A percentile compares a stretch with the other conserved stretches of the same genome.
Conservation (phyloP, 2,113 vertebrate species). For the Ardeotis arabs region DNA sequence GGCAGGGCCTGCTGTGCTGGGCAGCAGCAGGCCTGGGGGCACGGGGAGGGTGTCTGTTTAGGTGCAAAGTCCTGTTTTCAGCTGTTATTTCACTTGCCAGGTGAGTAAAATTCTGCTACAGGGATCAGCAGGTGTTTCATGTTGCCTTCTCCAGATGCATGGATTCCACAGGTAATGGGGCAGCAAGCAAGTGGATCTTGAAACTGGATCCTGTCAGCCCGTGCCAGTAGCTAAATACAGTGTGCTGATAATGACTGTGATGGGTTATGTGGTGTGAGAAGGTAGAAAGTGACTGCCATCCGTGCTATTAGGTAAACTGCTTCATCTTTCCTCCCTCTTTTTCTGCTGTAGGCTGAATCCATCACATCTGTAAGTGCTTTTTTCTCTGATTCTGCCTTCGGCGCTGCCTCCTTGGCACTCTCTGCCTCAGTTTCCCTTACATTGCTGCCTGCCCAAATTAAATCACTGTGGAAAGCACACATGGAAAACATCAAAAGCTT, state of each 20-base stretch:
- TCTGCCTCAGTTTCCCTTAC: background rate
- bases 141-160: background rate
- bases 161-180: background rate
- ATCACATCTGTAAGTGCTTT: background rate
- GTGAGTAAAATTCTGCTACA: background rate
- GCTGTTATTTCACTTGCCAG: background rate
- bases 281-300: no score
- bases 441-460: background rate
- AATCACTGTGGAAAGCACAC: background rate
- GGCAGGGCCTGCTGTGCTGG: background rate
- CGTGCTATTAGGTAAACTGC: accelerated
- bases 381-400: background rate
- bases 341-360: background rate
- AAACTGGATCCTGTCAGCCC: accelerated
- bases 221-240: background rate
- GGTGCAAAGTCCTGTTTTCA: accelerated
- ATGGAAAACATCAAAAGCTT: background rate
- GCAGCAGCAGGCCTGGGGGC: accelerated
- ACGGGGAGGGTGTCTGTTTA: accelerated
- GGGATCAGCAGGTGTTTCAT: background rate
- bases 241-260: background rate
- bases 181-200: background rate
- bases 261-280: background rate
- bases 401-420: background rate
- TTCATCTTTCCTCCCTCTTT: background rate